Evolutionary conservation across 2,888 invertebrate genomes (phyloP).

Genomic region (Campoletis raptor): DNA sequence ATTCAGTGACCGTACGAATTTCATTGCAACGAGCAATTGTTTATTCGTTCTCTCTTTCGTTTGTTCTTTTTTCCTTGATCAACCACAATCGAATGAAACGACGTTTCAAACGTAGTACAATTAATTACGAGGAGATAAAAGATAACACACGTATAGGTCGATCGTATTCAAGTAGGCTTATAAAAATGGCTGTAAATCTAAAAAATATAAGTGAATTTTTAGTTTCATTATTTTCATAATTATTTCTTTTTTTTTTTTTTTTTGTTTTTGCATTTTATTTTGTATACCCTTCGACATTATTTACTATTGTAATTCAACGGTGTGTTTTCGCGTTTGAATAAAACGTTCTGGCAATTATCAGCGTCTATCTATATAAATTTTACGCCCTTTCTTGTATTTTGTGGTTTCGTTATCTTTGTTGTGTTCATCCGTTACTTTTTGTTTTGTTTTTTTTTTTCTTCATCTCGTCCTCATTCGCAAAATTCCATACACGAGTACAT

Average conservation of each 20-base stretch:
- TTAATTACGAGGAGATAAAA: conserved; percentile 69
- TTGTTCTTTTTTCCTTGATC: neutral
- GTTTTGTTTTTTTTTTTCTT: too few species aligned
- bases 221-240: conserved; percentile 22
- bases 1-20: conserved; percentile 36
- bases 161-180: conserved; percentile 81
- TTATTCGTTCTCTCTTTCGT: conserved; percentile 3
- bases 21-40: conserved; percentile 24
- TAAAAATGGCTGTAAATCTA: conserved; percentile 84
- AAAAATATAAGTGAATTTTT: conserved; percentile 83
- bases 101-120: conserved; percentile 30
- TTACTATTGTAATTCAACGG: conserved; percentile 57
- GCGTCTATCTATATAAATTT: conserved; percentile 61
- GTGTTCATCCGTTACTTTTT: conserved; percentile 17
- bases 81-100: conserved; percentile 34
- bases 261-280: conserved; percentile 56
- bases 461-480: conserved; percentile 57
- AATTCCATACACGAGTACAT: conserved; percentile 61
- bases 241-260: conserved; percentile 69
- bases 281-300: conserved; percentile 55
- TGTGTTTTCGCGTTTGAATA: conserved; percentile 47
- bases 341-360: conserved; percentile 66
- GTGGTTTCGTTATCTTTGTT: conserved; percentile 19
- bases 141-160: conserved; percentile 81
- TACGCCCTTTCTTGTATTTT: conserved; percentile 47